Percentiles rank a stretch among this genome's conserved stretches.
These are phyloP conservation scores for Bimastos eiseni DNA, from an alignment of 2,888 invertebrate genomes.

Conservation along the genomic window DNA sequence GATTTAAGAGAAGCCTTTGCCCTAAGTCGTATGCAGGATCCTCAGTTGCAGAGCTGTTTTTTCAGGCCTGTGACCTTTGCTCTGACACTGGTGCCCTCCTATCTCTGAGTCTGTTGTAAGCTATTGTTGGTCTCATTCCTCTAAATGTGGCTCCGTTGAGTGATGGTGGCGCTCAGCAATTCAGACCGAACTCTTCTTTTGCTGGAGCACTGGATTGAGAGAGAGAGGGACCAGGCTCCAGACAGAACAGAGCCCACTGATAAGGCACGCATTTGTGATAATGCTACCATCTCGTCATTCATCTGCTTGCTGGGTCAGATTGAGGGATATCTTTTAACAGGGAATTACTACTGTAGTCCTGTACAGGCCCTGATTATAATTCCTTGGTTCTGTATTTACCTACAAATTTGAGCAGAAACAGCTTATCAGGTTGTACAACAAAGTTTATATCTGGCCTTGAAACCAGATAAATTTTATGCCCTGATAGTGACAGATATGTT, in stretches of 20 bases:
- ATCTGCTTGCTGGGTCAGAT: not conserved
- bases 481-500: not conserved
- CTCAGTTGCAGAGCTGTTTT: not conserved
- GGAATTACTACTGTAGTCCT: not conserved
- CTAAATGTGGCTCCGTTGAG: not conserved
- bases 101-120: not conserved
- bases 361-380: not conserved
- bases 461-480: not conserved
- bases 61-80: not conserved
- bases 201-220: not conserved
- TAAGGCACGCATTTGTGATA: not conserved
- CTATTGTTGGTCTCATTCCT: not conserved
- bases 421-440: slow-evolving; percentile 6
- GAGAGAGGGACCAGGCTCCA: not conserved
- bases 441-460: not conserved
- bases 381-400: not conserved
- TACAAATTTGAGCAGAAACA: slow-evolving; percentile 13
- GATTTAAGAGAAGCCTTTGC: not conserved
- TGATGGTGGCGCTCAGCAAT: not conserved
- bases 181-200: not conserved
- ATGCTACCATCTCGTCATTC: slow-evolving; percentile 5
- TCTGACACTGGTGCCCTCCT: not conserved
- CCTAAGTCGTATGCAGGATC: not conserved
- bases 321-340: slow-evolving; percentile 6
- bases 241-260: not conserved